Evolutionary conservation across 2,113 vertebrate genomes (phyloP).

Genomic region (Smithornis capensis): DNA sequence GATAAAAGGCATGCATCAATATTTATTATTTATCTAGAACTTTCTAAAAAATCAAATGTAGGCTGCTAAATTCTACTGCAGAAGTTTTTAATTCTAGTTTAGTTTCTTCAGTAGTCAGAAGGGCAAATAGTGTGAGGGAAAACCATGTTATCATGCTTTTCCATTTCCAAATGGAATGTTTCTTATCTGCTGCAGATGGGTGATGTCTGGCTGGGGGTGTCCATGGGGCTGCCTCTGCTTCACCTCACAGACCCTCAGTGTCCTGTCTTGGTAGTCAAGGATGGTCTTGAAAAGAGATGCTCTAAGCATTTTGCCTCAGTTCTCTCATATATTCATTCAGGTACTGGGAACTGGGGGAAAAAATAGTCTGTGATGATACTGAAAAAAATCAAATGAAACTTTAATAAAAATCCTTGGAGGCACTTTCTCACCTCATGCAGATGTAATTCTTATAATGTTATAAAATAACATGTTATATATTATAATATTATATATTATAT

Average conservation of each 20-base stretch:
- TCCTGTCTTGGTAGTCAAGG: background rate
- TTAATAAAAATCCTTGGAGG: background rate
- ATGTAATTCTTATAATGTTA: background rate
- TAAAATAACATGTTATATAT: too few species aligned
- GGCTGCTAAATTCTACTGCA: background rate
- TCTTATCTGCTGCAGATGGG: background rate
- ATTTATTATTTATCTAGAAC: constrained; percentile 23
- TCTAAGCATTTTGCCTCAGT: background rate
- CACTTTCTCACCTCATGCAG: background rate
- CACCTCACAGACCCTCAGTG: background rate
- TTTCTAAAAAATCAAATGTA: background rate
- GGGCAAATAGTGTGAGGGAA: background rate
- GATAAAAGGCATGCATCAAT: background rate
- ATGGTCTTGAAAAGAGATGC: background rate
- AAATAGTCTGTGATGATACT: background rate
- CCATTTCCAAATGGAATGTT: background rate
- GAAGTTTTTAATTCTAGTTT: background rate
- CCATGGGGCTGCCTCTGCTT: background rate
- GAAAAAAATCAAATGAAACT: background rate
- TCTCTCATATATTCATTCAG: background rate
- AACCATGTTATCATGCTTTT: background rate
- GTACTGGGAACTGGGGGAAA: background rate
- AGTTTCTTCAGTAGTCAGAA: background rate
- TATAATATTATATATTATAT: too few species aligned
- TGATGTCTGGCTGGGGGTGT: background rate